phyloP scores from a whole-genome alignment of 2,113 vertebrate species.

The Halcyon senegalensis region DNA sequence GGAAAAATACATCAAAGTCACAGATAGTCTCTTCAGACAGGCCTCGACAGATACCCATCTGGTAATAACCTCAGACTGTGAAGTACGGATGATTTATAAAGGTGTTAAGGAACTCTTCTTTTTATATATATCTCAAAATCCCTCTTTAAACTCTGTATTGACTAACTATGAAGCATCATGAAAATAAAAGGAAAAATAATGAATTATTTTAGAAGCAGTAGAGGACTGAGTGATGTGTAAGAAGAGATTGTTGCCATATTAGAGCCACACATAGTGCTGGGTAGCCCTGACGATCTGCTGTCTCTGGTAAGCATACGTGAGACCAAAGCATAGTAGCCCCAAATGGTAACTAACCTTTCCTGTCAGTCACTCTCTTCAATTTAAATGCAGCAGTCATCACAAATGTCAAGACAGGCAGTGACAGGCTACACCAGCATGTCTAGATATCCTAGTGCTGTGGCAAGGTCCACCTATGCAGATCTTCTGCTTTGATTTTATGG shows the following conservation, averaged over 20 bases:
- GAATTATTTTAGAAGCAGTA: neutral
- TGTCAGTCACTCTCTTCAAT: neutral
- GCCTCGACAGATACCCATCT: conserved; percentile 41
- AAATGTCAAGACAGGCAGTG: neutral
- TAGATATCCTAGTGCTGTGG: neutral
- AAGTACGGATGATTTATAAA: conserved; percentile 37
- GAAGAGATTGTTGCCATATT: neutral
- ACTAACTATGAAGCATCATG: neutral
- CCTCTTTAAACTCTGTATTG: neutral
- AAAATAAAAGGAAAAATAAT: neutral
- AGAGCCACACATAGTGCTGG: neutral
- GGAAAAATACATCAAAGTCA: conserved; percentile 60
- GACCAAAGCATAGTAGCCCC: neutral
- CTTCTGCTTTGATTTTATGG: neutral
- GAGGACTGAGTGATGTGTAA: neutral
- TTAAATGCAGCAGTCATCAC: neutral
- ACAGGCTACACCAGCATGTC: neutral
- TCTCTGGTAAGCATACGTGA: neutral
- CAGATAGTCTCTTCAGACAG: conserved; percentile 31
- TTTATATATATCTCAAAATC: neutral
- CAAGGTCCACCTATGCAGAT: neutral
- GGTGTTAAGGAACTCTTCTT: neutral
- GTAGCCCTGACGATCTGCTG: neutral
- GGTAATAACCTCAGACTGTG: conserved; percentile 13
- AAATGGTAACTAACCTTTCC: neutral